These are phyloP conservation scores for Halocaridina rubra DNA, from an alignment of 2,888 invertebrate genomes.

Conservation along the genomic window DNA sequence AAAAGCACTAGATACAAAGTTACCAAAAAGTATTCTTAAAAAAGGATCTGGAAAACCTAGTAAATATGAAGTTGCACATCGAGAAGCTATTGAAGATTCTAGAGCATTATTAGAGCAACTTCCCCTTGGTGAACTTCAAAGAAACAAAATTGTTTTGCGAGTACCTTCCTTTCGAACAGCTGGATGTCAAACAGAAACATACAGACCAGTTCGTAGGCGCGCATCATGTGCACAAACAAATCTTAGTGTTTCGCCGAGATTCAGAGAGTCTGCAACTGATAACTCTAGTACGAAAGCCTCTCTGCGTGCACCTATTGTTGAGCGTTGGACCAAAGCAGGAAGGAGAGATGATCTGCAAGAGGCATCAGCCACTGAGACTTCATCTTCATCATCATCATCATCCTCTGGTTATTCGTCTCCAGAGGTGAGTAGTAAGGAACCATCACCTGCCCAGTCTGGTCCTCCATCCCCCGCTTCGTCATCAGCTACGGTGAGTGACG, in stretches of 20 bases:
- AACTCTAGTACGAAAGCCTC: not conserved
- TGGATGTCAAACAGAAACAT: slow-evolving; percentile 60
- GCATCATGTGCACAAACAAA: slow-evolving; percentile 61
- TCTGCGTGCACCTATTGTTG: not conserved
- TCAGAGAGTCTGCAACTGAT: not conserved
- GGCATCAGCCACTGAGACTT: slow-evolving; percentile 8
- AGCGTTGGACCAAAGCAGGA: slow-evolving; percentile 13
- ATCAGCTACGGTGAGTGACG: slow-evolving; percentile 35
- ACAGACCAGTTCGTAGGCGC: slow-evolving; percentile 49
- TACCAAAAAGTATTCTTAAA: slow-evolving; percentile 44
- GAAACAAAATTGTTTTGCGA: slow-evolving; percentile 61
- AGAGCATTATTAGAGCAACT: slow-evolving; percentile 47
- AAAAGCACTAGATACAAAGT: slow-evolving; percentile 24
- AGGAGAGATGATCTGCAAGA: not conserved
- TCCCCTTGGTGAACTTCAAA: slow-evolving; percentile 52
- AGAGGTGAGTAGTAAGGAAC: slow-evolving; percentile 58
- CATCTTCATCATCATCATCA: slow-evolving; percentile 63
- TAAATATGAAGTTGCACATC: slow-evolving; percentile 58
- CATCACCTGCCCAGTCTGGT: slow-evolving; percentile 60
- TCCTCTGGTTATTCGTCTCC: slow-evolving; percentile 63
- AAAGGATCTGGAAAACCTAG: slow-evolving; percentile 41
- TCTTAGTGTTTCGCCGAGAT: slow-evolving; percentile 35
- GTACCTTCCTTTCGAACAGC: slow-evolving; percentile 62
- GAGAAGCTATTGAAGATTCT: slow-evolving; percentile 57
- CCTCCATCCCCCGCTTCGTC: slow-evolving; percentile 61